These are phyloP conservation scores for Pandemis corylana DNA, from an alignment of 2,888 invertebrate genomes.

Conservation along the genomic window DNA sequence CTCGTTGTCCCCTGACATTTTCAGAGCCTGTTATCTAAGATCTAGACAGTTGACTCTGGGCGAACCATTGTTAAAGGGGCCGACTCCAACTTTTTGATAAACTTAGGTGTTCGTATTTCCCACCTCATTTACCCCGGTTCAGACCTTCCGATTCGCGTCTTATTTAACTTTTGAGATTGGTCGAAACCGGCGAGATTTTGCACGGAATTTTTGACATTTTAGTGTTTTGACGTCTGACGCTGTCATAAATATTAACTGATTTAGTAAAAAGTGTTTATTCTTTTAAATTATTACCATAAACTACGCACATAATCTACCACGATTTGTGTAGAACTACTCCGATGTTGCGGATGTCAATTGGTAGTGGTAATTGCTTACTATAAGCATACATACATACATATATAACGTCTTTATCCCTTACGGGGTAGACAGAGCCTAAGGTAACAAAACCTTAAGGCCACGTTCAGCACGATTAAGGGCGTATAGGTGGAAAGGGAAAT, in stretches of 20 bases:
- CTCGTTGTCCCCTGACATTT: conserved; percentile 1
- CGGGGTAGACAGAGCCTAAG: too few species aligned
- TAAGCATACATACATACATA: too few species aligned
- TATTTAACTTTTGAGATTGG: not conserved
- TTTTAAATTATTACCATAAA: too few species aligned
- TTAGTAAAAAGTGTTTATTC: not conserved
- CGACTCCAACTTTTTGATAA: not conserved
- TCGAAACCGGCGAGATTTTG: conserved; percentile 28
- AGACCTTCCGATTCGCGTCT: not conserved
- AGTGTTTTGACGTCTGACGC: conserved; percentile 1
- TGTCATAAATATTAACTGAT: not conserved
- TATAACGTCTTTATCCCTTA: too few species aligned
- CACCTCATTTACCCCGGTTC: not conserved
- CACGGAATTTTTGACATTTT: conserved; percentile 24
- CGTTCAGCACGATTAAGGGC: too few species aligned
- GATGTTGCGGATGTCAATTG: too few species aligned
- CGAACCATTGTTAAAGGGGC: not conserved
- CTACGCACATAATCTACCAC: too few species aligned
- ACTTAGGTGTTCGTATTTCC: not conserved
- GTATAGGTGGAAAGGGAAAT: too few species aligned
- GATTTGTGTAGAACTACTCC: too few species aligned
- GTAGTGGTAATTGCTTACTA: too few species aligned
- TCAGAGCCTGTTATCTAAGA: not conserved
- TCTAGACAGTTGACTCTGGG: not conserved
- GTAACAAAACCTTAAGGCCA: too few species aligned